These are phyloP conservation scores for Bactericera cockerelli DNA, from an alignment of 1,140 invertebrate genomes.

Conservation along the genomic window DNA sequence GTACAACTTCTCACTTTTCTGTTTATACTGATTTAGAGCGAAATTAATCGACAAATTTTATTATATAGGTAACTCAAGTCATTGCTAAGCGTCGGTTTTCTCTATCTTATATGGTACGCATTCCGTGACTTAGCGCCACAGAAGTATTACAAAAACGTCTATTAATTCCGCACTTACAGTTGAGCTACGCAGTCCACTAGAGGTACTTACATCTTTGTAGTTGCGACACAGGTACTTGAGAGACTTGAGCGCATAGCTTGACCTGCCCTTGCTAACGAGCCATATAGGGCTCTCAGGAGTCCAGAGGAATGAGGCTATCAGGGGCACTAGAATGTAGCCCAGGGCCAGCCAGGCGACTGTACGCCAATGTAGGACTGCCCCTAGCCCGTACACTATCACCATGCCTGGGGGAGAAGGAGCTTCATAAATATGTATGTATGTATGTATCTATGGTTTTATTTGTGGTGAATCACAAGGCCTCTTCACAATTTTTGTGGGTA, in stretches of 20 bases:
- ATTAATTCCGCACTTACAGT: no score
- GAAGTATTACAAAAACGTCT: no score
- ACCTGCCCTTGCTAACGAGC: slow-evolving; percentile 37
- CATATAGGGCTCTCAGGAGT: slow-evolving; percentile 53
- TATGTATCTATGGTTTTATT: background rate
- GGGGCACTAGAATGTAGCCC: slow-evolving; percentile 35
- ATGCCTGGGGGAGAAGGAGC: slow-evolving; percentile 32
- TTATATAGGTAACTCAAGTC: no score
- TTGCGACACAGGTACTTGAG: slow-evolving; percentile 17
- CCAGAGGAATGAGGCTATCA: slow-evolving; percentile 37
- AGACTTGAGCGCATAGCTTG: slow-evolving; percentile 33
- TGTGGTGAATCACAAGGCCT: no score
- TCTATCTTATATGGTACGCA: no score
- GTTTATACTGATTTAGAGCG: no score
- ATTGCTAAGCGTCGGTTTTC: no score
- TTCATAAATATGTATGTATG: background rate
- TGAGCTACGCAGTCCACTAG: no score
- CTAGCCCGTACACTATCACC: slow-evolving; percentile 40
- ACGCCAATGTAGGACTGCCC: slow-evolving; percentile 41
- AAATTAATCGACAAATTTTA: no score
- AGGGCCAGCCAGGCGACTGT: slow-evolving; percentile 37
- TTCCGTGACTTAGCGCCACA: no score
- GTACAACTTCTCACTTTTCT: no score
- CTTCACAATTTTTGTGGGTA: no score
- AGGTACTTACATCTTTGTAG: slow-evolving; percentile 14